phyloP scores from a whole-genome alignment of 2,888 invertebrate genomes.

The Eristalis intricaria region DNA sequence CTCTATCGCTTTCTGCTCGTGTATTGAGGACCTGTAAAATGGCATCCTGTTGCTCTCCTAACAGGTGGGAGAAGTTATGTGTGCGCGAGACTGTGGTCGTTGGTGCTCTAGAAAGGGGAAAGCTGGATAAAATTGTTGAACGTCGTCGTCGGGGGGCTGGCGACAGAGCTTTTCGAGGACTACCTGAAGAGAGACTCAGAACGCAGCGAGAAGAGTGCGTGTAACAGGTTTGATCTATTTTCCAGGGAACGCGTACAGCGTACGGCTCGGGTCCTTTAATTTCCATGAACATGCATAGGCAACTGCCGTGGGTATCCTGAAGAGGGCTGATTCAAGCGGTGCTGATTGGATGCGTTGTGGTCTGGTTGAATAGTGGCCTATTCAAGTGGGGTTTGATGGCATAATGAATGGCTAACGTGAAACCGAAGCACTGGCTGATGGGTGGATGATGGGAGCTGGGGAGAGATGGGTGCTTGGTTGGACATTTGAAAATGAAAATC shows the following conservation, averaged over 20 bases:
- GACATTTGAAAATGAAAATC: neutral
- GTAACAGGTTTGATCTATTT: slow-evolving; percentile 68
- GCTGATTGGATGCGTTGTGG: slow-evolving; percentile 7
- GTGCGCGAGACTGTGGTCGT: slow-evolving; percentile 46
- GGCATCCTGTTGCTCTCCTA: slow-evolving; percentile 70
- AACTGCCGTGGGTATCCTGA: neutral
- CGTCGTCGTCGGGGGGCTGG: slow-evolving; percentile 15
- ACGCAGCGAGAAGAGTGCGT: slow-evolving; percentile 22
- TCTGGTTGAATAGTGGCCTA: slow-evolving; percentile 9
- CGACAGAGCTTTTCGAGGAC: slow-evolving; percentile 22
- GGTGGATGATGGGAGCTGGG: neutral
- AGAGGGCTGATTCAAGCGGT: slow-evolving; percentile 22
- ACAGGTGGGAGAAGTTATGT: slow-evolving; percentile 60
- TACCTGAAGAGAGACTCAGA: neutral
- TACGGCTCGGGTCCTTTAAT: slow-evolving; percentile 16
- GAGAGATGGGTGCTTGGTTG: neutral
- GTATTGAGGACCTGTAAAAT: slow-evolving; percentile 46
- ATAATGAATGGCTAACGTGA: neutral
- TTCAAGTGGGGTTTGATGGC: slow-evolving; percentile 4
- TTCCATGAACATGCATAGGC: slow-evolving; percentile 42
- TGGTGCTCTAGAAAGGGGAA: slow-evolving; percentile 20
- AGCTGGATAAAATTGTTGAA: slow-evolving; percentile 67
- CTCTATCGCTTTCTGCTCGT: slow-evolving; percentile 25
- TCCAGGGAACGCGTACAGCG: neutral
- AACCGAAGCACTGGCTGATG: neutral